These are phyloP conservation scores for Drosophila watanabei DNA, from an alignment of 1,140 invertebrate genomes.

Conservation along the genomic window DNA sequence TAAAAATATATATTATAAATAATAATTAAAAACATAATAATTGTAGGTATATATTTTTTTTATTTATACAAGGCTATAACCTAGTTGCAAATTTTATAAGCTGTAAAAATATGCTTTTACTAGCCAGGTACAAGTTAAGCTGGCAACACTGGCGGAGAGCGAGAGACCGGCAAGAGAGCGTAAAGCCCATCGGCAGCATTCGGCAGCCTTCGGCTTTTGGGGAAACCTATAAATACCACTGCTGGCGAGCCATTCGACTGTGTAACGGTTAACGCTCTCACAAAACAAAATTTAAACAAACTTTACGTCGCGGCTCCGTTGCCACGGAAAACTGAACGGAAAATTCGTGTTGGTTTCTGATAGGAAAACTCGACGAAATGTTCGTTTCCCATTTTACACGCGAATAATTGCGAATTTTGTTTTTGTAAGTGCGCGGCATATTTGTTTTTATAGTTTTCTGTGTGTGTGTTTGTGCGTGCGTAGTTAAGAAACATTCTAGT, in stretches of 20 bases:
- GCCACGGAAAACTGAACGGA: slow-evolving; percentile 9
- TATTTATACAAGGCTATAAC: too few relatives aligned
- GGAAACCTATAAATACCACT: slow-evolving; percentile 8
- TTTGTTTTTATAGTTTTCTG: slow-evolving; percentile 31
- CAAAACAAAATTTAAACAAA: neutral
- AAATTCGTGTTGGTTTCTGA: slow-evolving; percentile 9
- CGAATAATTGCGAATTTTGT: slow-evolving; percentile 36
- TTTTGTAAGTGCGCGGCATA: slow-evolving; percentile 42
- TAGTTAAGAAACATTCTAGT: slow-evolving; percentile 31
- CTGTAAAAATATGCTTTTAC: too few relatives aligned
- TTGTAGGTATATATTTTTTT: too few relatives aligned
- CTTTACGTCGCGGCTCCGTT: slow-evolving; percentile 25
- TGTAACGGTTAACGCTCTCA: too few relatives aligned
- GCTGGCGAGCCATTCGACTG: slow-evolving; percentile 1
- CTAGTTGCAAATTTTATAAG: too few relatives aligned
- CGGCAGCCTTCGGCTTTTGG: neutral
- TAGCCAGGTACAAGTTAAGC: too few relatives aligned
- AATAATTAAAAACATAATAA: too few relatives aligned
- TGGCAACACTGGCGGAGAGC: neutral
- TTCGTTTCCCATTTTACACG: slow-evolving; percentile 24
- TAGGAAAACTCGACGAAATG: slow-evolving; percentile 26
- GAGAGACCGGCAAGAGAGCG: neutral
- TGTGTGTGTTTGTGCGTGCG: slow-evolving; percentile 15
- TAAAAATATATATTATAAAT: too few relatives aligned
- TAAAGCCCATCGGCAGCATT: neutral